phyloP scores from a whole-genome alignment of 2,113 vertebrate species.

The Phaethon lepturus region DNA sequence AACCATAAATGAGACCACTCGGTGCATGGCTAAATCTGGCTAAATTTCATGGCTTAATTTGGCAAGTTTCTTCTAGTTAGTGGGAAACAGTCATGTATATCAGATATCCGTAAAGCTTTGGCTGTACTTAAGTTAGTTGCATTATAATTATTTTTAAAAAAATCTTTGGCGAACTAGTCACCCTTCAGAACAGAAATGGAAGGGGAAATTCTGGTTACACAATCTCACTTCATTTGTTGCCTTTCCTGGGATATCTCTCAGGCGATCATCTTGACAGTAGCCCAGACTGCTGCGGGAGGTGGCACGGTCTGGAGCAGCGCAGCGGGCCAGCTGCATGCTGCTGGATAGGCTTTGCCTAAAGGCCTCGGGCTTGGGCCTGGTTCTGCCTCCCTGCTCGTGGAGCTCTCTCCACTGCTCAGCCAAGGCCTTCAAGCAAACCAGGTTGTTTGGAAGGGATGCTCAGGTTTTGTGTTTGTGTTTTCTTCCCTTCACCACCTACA shows the following conservation, averaged over 20 bases:
- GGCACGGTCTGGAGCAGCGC: neutral
- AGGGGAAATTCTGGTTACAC: neutral
- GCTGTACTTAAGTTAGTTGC: neutral
- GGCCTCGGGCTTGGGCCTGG: neutral
- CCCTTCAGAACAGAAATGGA: neutral
- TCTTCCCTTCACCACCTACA: neutral
- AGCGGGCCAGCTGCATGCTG: neutral
- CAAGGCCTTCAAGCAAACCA: neutral
- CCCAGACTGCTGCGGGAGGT: neutral
- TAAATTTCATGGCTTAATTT: neutral
- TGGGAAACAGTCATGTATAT: neutral
- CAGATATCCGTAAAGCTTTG: neutral
- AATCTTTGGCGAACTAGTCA: neutral
- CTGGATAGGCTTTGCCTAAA: neutral
- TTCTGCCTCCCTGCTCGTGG: neutral
- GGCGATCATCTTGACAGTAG: fast-evolving
- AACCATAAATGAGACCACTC: neutral
- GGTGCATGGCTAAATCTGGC: neutral
- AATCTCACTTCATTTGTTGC: neutral
- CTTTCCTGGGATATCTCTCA: neutral
- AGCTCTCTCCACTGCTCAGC: fast-evolving
- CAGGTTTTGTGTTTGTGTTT: neutral
- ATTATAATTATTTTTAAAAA: fast-evolving
- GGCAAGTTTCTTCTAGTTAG: neutral
- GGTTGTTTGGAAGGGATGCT: neutral